A percentile compares a stretch with the other conserved stretches of the same genome.
These are phyloP conservation scores for Sebastes schlegelii DNA, from an alignment of 2,113 vertebrate species.

Conservation along the genomic window DNA sequence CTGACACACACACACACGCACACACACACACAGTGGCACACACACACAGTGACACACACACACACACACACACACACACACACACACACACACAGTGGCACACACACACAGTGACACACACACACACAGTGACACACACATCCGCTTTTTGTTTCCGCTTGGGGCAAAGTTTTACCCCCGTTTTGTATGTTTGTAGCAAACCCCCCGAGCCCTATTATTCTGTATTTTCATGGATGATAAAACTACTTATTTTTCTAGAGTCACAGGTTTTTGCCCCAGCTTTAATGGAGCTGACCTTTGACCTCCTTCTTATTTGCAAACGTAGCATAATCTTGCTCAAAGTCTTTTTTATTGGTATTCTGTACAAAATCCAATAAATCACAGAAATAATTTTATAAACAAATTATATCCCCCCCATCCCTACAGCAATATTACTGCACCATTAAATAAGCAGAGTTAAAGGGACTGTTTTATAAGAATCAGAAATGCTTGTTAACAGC, in stretches of 20 bases:
- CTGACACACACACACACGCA: neutral
- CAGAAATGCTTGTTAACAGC: too few species aligned
- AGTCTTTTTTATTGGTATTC: too few species aligned
- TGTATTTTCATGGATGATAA: neutral
- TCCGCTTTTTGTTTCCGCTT: slow-evolving; percentile 53
- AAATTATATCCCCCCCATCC: too few species aligned
- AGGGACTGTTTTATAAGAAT: too few species aligned
- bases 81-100: neutral
- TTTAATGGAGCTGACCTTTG: slow-evolving; percentile 30
- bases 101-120: too few species aligned
- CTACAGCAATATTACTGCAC: too few species aligned
- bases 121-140: neutral
- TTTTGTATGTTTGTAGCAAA: neutral
- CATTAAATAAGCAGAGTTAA: too few species aligned
- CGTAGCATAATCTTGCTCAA: neutral
- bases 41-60: too few species aligned
- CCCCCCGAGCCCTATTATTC: neutral
- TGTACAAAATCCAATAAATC: too few species aligned
- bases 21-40: neutral
- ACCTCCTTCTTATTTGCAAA: slow-evolving; percentile 16
- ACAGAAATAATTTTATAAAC: too few species aligned
- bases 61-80: neutral
- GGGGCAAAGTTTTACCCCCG: slow-evolving; percentile 1
- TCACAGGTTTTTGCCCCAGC: neutral
- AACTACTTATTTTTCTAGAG: too few species aligned